Conservation (phyloP, 2,113 vertebrate genomes). For the Pelecanoides urinatrix region DNA sequence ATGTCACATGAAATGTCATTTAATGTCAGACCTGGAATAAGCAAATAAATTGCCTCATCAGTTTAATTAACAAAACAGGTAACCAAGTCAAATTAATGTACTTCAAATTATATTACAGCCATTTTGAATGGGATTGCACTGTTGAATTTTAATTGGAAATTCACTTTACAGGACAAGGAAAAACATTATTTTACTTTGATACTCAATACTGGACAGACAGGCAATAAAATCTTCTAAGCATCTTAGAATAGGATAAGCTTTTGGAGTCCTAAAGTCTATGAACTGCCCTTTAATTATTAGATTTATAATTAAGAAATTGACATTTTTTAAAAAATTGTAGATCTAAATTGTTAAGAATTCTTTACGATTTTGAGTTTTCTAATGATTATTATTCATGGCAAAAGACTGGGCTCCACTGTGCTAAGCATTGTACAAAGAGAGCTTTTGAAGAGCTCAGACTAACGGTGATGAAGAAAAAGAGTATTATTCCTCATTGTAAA, state of each 20-base stretch:
- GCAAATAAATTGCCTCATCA: slow-evolving; percentile 66
- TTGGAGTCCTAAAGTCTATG: not conserved
- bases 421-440: not conserved
- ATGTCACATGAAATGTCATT: slow-evolving; percentile 69
- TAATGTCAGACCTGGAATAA: slow-evolving; percentile 63
- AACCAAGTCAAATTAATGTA: slow-evolving; percentile 61
- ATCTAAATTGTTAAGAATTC: not conserved
- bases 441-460: not conserved
- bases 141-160: slow-evolving; percentile 44
- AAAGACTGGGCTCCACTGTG: not conserved
- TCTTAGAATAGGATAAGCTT: not conserved
- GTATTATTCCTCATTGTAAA: not conserved
- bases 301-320: not conserved
- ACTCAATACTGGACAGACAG: not conserved
- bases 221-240: not conserved
- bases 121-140: slow-evolving; percentile 35
- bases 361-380: not conserved
- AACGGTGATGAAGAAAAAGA: not conserved
- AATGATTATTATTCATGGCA: not conserved
- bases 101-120: slow-evolving; percentile 42
- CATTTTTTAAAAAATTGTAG: not conserved
- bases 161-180: not conserved
- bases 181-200: not conserved
- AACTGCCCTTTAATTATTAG: not conserved
- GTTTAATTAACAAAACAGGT: slow-evolving; percentile 66